Percentiles rank a stretch among this genome's conserved stretches.
phyloP scores from a whole-genome alignment of 2,888 invertebrate genomes.

The Trilocha varians region DNA sequence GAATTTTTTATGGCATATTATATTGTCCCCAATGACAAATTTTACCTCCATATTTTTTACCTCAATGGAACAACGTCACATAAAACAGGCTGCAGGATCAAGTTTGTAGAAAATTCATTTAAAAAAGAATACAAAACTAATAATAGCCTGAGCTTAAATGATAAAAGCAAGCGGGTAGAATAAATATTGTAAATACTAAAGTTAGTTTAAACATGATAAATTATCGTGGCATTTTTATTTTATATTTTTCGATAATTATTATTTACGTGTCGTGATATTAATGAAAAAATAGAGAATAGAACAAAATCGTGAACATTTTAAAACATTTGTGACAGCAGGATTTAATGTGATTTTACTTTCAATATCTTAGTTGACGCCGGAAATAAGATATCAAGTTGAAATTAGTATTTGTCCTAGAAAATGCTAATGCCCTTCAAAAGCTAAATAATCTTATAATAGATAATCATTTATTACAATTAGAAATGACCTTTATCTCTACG shows the following conservation, averaged over 20 bases:
- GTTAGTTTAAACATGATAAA: conserved; percentile 49
- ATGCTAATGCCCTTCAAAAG: too few relatives aligned
- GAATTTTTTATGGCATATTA: too few relatives aligned
- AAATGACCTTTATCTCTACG: too few relatives aligned
- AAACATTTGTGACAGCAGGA: background rate
- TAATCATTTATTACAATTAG: too few relatives aligned
- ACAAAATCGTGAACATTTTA: background rate
- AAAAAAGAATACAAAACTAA: conserved; percentile 25
- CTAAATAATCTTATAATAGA: too few relatives aligned
- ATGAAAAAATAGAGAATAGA: conserved; percentile 68
- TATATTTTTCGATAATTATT: conserved; percentile 22
- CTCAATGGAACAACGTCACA: conserved; percentile 39
- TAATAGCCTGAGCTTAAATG: conserved; percentile 54
- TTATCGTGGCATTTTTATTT: conserved; percentile 54
- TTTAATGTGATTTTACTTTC: background rate
- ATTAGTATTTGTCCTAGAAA: too few relatives aligned
- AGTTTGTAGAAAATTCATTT: conserved; percentile 17
- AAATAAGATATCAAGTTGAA: too few relatives aligned
- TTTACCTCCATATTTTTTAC: conserved; percentile 63
- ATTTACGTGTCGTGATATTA: conserved; percentile 70
- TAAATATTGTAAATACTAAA: conserved; percentile 65
- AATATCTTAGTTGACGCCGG: too few relatives aligned
- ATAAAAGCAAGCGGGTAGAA: conserved; percentile 63
- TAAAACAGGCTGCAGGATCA: conserved; percentile 30
- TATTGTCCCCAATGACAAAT: too few relatives aligned